Evolutionary conservation across 2,888 invertebrate species (phyloP).

Genomic region (Pogonocherus hispidulus): DNA sequence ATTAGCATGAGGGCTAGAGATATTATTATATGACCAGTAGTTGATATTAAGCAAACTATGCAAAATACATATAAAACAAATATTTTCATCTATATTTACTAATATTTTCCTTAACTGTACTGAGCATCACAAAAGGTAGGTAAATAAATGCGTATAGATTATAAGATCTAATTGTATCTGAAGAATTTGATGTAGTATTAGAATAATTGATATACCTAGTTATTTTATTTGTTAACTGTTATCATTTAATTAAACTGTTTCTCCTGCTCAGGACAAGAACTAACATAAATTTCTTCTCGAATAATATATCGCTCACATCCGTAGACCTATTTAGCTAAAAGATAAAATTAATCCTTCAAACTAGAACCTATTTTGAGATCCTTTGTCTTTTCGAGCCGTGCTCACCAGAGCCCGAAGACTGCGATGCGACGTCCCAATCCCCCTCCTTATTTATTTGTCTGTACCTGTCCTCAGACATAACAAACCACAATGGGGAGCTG

Average conservation of each 20-base stretch:
- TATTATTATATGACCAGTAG: too few relatives aligned
- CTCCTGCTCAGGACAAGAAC: not conserved
- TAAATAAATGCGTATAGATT: too few relatives aligned
- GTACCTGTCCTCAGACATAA: slow-evolving; percentile 27
- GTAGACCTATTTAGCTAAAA: slow-evolving; percentile 28
- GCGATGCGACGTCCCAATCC: not conserved
- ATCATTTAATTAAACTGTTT: slow-evolving; percentile 14
- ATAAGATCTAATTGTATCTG: too few relatives aligned
- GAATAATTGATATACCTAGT: too few relatives aligned
- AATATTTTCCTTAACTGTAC: too few relatives aligned
- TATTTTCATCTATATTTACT: too few relatives aligned
- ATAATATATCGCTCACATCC: slow-evolving; percentile 13
- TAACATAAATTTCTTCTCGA: slow-evolving; percentile 9
- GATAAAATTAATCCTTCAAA: slow-evolving; percentile 29
- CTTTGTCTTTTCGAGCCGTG: slow-evolving; percentile 29
- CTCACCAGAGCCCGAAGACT: slow-evolving; percentile 10
- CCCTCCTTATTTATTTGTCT: slow-evolving; percentile 23
- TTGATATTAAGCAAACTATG: too few relatives aligned
- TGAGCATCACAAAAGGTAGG: too few relatives aligned
- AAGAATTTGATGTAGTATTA: too few relatives aligned
- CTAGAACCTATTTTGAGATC: slow-evolving; percentile 22
- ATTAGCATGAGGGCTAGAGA: too few relatives aligned
- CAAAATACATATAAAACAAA: too few relatives aligned
- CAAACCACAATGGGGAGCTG: slow-evolving; percentile 23
- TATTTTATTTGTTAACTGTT: not conserved